These are phyloP conservation scores for Vespertilio murinus DNA, from an alignment of 2,797 vertebrate genomes.

Conservation along the genomic window DNA sequence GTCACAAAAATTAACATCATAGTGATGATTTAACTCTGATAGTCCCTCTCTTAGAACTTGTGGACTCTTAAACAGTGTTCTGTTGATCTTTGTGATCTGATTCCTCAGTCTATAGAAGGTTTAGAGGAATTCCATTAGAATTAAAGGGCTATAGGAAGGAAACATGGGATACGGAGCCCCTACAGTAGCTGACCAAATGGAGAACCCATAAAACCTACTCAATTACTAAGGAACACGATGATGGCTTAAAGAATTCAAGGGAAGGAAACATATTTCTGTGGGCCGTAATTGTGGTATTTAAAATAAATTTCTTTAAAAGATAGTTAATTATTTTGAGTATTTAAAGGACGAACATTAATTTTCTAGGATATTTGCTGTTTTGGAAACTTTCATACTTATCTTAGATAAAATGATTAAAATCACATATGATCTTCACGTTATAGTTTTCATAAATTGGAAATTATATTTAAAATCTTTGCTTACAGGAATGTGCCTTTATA, in stretches of 20 bases:
- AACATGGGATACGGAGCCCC: background rate
- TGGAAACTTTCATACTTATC: background rate
- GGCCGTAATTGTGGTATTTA: background rate
- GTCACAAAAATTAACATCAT: background rate
- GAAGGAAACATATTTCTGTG: background rate
- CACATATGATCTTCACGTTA: background rate
- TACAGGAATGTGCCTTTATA: background rate
- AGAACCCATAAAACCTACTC: background rate
- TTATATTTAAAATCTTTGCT: background rate
- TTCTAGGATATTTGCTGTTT: background rate
- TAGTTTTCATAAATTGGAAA: background rate
- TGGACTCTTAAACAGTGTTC: background rate
- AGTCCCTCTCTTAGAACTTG: background rate
- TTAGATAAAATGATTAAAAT: background rate
- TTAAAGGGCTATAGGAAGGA: background rate
- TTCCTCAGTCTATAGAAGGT: background rate
- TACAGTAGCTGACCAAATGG: background rate
- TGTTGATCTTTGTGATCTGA: background rate
- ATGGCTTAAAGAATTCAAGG: background rate
- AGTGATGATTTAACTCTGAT: constrained; percentile 6
- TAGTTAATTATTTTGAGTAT: background rate
- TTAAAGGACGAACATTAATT: background rate
- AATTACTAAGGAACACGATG: background rate
- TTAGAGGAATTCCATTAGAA: background rate
- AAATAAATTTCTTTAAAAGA: background rate